Conservation (phyloP, 1,140 invertebrate genomes). For the Drosophila novamexicana region DNA sequence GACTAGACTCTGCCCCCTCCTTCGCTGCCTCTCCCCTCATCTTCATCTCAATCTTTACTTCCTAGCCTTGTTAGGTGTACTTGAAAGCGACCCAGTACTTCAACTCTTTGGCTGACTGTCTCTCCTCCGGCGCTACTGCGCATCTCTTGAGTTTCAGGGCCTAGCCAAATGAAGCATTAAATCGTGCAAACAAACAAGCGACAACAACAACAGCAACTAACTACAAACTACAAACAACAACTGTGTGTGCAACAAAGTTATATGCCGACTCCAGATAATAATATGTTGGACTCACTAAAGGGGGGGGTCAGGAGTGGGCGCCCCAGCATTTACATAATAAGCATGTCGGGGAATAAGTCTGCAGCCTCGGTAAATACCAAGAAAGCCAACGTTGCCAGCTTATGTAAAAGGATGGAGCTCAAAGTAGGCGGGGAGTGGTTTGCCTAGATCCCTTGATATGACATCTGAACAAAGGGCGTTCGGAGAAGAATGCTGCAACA, state of each 20-base stretch:
- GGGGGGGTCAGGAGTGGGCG: conserved; percentile 12
- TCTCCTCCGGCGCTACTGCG: not conserved
- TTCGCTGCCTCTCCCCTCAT: not conserved
- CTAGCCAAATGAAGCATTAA: conserved; percentile 52
- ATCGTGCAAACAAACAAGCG: conserved; percentile 55
- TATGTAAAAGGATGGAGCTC: too few species aligned
- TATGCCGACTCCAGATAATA: conserved; percentile 50
- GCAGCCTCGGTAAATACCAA: not conserved
- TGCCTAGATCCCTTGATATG: too few species aligned
- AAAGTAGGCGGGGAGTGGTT: too few species aligned
- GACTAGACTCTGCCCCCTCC: conserved; percentile 24
- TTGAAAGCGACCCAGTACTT: conserved; percentile 34
- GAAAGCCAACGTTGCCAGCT: too few species aligned
- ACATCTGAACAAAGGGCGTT: too few species aligned
- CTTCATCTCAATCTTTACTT: not conserved
- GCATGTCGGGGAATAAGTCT: conserved; percentile 24
- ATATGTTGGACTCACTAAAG: conserved; percentile 8
- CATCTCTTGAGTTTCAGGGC: not conserved
- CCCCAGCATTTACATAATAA: conserved; percentile 55
- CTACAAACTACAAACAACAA: conserved; percentile 1
- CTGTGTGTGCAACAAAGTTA: conserved; percentile 35
- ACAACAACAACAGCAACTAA: conserved; percentile 34
- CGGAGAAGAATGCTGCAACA: too few species aligned
- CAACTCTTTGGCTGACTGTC: conserved; percentile 3
- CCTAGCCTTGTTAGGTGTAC: conserved; percentile 35